Evolutionary conservation across 2,888 invertebrate species (phyloP), one percentile per base, ranked within the genome.

Genomic region (Aporophyla lueneburgensis): DNA sequence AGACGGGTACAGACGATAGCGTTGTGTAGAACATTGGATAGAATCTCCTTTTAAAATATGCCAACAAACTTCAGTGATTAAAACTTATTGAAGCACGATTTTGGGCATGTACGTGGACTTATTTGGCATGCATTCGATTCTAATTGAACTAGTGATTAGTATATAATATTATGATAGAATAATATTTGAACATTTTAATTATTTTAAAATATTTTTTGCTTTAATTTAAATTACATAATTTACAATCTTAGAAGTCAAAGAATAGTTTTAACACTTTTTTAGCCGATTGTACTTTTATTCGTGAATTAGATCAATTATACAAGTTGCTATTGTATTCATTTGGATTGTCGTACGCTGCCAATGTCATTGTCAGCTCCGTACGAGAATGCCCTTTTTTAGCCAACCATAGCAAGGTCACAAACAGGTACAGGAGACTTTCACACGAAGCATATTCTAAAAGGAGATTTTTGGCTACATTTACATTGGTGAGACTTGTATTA

Each of bases 11-110:
- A 92, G 91, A 91, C 83, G 90, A 89, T 90, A 89, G 89, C 81
- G 87, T 86, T 87, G 85, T 87, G 90, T 85, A 87, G 87, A 88
- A 86, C 87, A 87, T 89, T 88, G 88, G 78, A 89, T 83, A 78
- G 86, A 92, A 91, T 87, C 93, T 93, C 93, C 95, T 94, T 94
- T 94, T 94, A 92, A 84, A 93, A 94, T 94, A 93, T 92, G 94
- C 91, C 56, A 73, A 24, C 21, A 54, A 40, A 53, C 21, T 65
- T 43, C n/a, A 12, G 9, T 54, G 12, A 46, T 49, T 58, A 43
- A 69, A 70, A 72, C 16, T 61, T 46, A 56, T 33, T 63, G 24
- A 51, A 59, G 51, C 62, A 74, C 54, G 46, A 54, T 71, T 58
- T 73, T 67, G 66, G 73, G 79, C 40, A 77, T 76, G 56, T 65